Conservation (phyloP, 1,140 invertebrate genomes). For the Papilio helenus region DNA sequence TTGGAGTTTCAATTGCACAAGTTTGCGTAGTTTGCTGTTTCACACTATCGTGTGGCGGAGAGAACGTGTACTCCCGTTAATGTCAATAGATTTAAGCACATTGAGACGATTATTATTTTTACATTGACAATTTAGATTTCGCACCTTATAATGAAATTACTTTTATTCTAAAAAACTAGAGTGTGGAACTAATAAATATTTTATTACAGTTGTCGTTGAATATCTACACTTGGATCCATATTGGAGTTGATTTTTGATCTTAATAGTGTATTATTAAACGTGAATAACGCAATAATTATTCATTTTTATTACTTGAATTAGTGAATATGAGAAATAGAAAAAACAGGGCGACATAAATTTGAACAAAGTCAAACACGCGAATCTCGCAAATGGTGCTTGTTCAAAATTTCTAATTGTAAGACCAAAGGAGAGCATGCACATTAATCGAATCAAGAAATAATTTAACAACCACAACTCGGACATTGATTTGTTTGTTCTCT, state of each 20-base stretch:
- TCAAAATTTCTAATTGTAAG: background rate
- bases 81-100: conserved; percentile 1
- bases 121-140: background rate
- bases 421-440: background rate
- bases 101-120: conserved; percentile 24
- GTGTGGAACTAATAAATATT: too few relatives aligned
- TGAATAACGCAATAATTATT: too few relatives aligned
- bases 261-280: too few relatives aligned
- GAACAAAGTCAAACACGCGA: background rate
- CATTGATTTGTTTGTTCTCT: conserved; percentile 10
- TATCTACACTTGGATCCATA: too few relatives aligned
- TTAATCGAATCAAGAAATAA: conserved; percentile 14
- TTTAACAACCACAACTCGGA: background rate
- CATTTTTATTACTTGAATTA: too few relatives aligned
- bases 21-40: conserved; percentile 74
- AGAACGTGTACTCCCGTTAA: conserved; percentile 34
- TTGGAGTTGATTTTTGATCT: too few relatives aligned
- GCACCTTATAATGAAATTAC: too few relatives aligned
- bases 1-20: conserved; percentile 79
- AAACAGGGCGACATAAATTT: background rate
- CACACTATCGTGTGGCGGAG: conserved; percentile 62
- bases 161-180: too few relatives aligned
- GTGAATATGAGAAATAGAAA: background rate
- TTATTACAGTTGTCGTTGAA: too few relatives aligned
- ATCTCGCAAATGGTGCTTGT: background rate